Conservation (phyloP, 2,797 vertebrate genomes). For the Sparus aurata region DNA sequence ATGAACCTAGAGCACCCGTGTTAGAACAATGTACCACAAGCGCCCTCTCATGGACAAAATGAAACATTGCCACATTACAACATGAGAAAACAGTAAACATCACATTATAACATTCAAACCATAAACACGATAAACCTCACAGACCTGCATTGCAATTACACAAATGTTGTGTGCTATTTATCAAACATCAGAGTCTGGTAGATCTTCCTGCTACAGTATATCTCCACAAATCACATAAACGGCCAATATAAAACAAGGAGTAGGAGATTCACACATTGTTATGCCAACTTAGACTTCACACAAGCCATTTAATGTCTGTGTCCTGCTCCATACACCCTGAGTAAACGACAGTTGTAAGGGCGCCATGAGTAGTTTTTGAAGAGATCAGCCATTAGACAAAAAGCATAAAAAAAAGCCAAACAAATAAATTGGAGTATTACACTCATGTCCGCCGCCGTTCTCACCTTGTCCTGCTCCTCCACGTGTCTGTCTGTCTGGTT, state of each 20-base stretch:
- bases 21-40: no score
- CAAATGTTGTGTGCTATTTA: background rate
- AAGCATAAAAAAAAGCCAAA: background rate
- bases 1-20: no score
- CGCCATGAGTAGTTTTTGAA: background rate
- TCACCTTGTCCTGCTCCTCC: constrained; percentile 27
- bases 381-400: background rate
- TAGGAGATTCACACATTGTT: background rate
- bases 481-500: constrained; percentile 39
- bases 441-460: constrained; percentile 36
- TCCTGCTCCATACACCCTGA: background rate
- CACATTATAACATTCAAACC: no score
- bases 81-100: no score
- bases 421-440: background rate
- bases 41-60: no score
- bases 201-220: background rate
- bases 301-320: background rate
- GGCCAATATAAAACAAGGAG: background rate
- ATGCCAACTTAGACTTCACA: background rate
- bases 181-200: background rate
- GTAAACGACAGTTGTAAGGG: background rate
- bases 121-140: background rate
- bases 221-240: background rate
- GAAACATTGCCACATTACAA: no score
- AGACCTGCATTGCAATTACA: background rate